Percentiles rank a stretch among this genome's conserved stretches.
phyloP scores from a whole-genome alignment of 2,797 vertebrate genomes.

The Characodon lateralis region DNA sequence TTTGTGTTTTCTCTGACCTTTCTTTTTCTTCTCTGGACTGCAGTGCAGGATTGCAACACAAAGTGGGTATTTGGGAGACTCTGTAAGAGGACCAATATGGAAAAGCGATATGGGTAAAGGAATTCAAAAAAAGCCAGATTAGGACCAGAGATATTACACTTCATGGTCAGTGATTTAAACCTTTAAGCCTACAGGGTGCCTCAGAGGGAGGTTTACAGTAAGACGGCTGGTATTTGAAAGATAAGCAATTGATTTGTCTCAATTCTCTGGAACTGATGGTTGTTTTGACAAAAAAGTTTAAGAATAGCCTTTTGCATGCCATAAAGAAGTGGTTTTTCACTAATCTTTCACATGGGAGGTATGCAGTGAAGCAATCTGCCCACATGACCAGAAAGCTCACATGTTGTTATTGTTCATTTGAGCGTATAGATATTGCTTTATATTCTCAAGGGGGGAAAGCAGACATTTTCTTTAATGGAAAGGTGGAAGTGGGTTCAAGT shows the following conservation, averaged over 20 bases:
- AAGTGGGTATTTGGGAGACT: constrained; percentile 12
- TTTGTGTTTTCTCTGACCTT: constrained; percentile 18
- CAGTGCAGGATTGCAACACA: constrained; percentile 14
- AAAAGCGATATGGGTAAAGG: constrained; percentile 5
- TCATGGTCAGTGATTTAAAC: constrained; percentile 34
- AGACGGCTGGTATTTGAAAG: constrained; percentile 17
- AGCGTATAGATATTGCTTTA: not conserved
- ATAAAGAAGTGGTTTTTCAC: not conserved
- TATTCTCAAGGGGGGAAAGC: not conserved
- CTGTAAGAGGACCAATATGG: constrained; percentile 17
- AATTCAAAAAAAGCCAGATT: constrained; percentile 20
- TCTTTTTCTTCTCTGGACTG: not conserved
- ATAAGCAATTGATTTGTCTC: constrained; percentile 13
- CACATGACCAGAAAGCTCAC: not conserved
- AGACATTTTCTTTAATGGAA: not conserved
- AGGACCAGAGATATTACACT: constrained; percentile 17
- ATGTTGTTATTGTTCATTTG: not conserved
- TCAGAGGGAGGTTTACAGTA: constrained; percentile 16
- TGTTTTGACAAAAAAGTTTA: not conserved
- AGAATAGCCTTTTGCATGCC: not conserved
- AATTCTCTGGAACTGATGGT: constrained; percentile 2
- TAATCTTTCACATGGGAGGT: not conserved
- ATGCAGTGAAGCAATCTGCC: not conserved
- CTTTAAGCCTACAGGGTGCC: constrained; percentile 12
- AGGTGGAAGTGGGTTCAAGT: not conserved